Evolutionary conservation across 2,113 vertebrate genomes (phyloP).

Genomic region (Sylvietta virens): DNA sequence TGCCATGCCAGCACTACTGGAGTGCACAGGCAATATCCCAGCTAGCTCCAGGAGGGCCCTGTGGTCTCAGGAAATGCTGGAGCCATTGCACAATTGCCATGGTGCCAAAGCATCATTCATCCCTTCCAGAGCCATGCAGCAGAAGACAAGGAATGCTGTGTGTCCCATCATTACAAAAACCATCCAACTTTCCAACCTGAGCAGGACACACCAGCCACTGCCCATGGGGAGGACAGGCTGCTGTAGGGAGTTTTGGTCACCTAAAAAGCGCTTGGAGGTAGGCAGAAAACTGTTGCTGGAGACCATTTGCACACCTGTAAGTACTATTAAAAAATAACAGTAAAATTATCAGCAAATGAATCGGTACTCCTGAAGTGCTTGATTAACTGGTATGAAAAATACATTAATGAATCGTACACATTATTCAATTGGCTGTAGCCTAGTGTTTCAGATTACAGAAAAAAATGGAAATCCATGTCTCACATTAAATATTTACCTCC

Average conservation of each 20-base stretch:
- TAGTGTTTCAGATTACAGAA: background rate
- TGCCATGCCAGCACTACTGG: accelerated
- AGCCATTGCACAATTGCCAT: background rate
- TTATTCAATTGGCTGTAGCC: background rate
- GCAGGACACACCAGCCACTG: background rate
- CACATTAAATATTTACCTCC: background rate
- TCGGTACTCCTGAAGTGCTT: background rate
- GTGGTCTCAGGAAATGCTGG: background rate
- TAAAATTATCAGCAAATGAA: background rate
- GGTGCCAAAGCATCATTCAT: accelerated
- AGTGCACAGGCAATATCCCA: background rate
- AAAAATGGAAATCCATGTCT: background rate
- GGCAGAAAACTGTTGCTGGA: background rate
- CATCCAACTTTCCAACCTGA: background rate
- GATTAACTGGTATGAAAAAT: background rate
- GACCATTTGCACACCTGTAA: background rate
- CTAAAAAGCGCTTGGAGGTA: background rate
- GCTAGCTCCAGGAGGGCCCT: background rate
- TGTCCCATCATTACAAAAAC: background rate
- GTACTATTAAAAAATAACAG: background rate
- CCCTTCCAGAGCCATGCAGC: background rate
- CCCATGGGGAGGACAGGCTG: background rate
- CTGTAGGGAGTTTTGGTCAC: background rate
- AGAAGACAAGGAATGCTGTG: background rate
- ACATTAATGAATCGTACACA: background rate